phyloP scores from a whole-genome alignment of 2,113 vertebrate species.

The Podiceps cristatus region DNA sequence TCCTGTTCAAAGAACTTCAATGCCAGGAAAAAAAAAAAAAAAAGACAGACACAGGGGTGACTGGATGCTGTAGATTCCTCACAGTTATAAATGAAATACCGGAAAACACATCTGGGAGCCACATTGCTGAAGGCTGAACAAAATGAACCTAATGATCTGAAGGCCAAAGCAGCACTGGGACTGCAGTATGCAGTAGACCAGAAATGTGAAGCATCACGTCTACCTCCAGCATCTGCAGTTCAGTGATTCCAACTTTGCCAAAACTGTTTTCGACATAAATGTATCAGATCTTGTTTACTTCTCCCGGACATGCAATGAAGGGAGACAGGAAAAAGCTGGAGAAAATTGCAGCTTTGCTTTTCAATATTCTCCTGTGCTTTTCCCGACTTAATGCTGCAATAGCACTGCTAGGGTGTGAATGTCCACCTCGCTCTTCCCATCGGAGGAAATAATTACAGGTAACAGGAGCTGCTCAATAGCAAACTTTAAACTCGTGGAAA shows the following conservation, averaged over 20 bases:
- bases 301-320: not conserved
- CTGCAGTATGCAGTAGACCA: not conserved
- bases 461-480: not conserved
- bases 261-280: constrained; percentile 15
- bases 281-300: constrained; percentile 15
- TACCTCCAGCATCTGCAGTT: not conserved
- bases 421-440: not conserved
- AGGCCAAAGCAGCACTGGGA: not conserved
- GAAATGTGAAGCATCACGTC: not conserved
- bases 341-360: not conserved
- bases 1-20: constrained; percentile 56
- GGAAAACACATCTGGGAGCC: constrained; percentile 69
- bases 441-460: not conserved
- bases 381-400: not conserved
- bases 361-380: not conserved
- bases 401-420: accelerated
- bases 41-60: constrained; percentile 3
- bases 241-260: not conserved
- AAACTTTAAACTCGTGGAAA: not conserved
- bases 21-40: not conserved
- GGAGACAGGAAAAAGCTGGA: not conserved
- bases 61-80: constrained; percentile 61
- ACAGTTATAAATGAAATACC: constrained; percentile 56
- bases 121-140: constrained; percentile 55
- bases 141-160: constrained; percentile 30